These are phyloP conservation scores for Brachypterus glaber DNA, from an alignment of 2,888 invertebrate genomes.

Conservation along the genomic window DNA sequence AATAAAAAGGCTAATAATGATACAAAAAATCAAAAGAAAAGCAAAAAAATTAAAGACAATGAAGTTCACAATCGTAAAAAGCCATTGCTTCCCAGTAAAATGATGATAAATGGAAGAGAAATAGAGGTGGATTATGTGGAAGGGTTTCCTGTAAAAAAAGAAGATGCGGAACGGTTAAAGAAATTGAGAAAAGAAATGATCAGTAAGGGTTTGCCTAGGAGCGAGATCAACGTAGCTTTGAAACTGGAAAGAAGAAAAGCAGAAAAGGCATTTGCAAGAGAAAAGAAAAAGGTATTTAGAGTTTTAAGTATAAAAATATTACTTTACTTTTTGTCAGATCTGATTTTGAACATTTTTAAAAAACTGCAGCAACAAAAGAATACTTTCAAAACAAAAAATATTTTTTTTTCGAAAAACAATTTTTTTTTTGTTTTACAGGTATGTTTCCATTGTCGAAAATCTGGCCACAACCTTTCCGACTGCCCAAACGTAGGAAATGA, in stretches of 20 bases:
- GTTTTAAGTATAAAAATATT: slow-evolving; percentile 22
- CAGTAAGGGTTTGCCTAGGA: slow-evolving; percentile 56
- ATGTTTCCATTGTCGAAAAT: slow-evolving; percentile 70
- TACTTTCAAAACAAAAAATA: too few species aligned
- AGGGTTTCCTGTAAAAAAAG: slow-evolving; percentile 62
- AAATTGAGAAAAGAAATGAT: slow-evolving; percentile 55
- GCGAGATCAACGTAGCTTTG: slow-evolving; percentile 55
- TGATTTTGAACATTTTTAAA: too few species aligned
- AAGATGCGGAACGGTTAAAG: slow-evolving; percentile 56
- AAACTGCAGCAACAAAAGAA: background rate
- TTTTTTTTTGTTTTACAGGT: slow-evolving; percentile 39
- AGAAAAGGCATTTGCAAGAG: slow-evolving; percentile 58
- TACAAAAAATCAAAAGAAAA: slow-evolving; percentile 9
- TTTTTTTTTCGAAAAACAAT: background rate
- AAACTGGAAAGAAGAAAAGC: slow-evolving; percentile 62
- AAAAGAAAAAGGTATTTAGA: slow-evolving; percentile 60
- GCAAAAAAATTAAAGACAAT: slow-evolving; percentile 29
- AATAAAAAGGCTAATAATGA: slow-evolving; percentile 1
- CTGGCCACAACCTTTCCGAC: slow-evolving; percentile 71
- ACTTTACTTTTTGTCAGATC: background rate
- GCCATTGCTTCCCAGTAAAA: slow-evolving; percentile 34
- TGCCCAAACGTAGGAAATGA: slow-evolving; percentile 61
- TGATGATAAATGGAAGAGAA: slow-evolving; percentile 55
- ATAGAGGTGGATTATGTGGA: slow-evolving; percentile 54
- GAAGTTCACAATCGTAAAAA: slow-evolving; percentile 32